A percentile compares a stretch with the other conserved stretches of the same genome.
These are phyloP conservation scores for Chionoecetes opilio DNA, from an alignment of 1,140 invertebrate species.

Conservation along the genomic window DNA sequence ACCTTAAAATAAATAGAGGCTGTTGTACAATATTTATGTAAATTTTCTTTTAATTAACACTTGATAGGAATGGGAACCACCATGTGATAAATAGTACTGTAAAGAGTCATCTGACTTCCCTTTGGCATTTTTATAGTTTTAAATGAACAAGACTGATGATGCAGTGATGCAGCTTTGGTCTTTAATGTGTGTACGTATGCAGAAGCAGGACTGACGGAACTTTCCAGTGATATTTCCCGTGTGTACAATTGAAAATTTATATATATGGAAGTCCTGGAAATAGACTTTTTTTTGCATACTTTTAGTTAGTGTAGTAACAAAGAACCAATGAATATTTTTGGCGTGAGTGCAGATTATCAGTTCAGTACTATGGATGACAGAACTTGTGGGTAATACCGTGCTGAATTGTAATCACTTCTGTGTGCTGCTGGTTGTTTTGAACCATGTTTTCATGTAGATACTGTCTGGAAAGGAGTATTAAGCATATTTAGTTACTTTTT, in stretches of 20 bases:
- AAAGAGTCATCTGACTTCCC: slow-evolving; percentile 47
- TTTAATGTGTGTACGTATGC: slow-evolving; percentile 71
- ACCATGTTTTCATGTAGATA: slow-evolving; percentile 20
- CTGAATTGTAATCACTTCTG: background rate
- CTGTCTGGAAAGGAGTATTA: slow-evolving; percentile 24
- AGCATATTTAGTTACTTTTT: slow-evolving; percentile 54
- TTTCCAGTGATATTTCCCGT: slow-evolving; percentile 19
- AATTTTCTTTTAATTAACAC: background rate
- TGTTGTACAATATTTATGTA: background rate
- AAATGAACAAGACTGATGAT: slow-evolving; percentile 64
- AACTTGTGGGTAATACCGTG: slow-evolving; percentile 4
- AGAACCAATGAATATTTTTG: background rate
- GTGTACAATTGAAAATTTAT: slow-evolving; percentile 71
- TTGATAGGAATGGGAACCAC: background rate
- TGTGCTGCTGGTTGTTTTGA: slow-evolving; percentile 45
- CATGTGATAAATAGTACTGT: slow-evolving; percentile 29
- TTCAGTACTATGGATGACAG: background rate
- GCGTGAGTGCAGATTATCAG: slow-evolving; percentile 12
- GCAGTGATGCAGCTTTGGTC: slow-evolving; percentile 56
- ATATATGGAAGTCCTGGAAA: slow-evolving; percentile 73
- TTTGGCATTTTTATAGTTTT: slow-evolving; percentile 59
- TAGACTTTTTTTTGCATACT: slow-evolving; percentile 37
- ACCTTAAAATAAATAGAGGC: background rate
- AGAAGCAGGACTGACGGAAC: slow-evolving; percentile 51
- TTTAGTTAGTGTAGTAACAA: background rate